Conservation (phyloP, 1,140 invertebrate species). For the Cydia strobilella region DNA sequence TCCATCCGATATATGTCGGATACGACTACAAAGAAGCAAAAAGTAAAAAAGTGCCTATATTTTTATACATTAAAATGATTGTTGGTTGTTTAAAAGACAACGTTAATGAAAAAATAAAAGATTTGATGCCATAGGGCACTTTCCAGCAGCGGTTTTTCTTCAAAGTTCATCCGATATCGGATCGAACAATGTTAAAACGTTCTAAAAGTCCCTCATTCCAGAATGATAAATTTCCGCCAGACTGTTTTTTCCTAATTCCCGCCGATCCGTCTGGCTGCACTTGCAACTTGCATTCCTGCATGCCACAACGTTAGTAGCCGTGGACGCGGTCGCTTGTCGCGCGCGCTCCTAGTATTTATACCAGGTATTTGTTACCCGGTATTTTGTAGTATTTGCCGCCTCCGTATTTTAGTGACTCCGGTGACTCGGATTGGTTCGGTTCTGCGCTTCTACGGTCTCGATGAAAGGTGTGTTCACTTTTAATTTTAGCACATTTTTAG, state of each 20-base stretch:
- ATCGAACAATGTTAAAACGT: no score
- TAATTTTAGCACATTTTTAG: background rate
- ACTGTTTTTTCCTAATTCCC: background rate
- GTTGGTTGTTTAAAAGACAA: no score
- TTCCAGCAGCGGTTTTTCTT: no score
- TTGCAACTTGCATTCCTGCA: conserved; percentile 25
- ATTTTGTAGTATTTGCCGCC: conserved; percentile 10
- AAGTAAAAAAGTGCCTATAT: no score
- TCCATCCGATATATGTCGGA: no score
- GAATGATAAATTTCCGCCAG: background rate
- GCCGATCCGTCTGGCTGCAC: background rate
- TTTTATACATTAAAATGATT: no score
- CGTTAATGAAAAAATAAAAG: no score
- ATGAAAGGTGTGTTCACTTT: conserved; percentile 14
- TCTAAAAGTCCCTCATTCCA: background rate
- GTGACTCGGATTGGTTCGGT: background rate
- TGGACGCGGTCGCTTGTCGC: conserved; percentile 24
- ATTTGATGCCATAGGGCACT: no score
- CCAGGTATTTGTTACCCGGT: conserved; percentile 5
- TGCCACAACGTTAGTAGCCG: background rate
- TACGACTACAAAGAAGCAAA: no score
- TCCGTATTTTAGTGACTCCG: background rate
- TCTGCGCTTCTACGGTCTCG: background rate
- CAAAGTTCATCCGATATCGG: no score
- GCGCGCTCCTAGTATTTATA: conserved; percentile 22